Base-by-base conservation (phyloP, 2,888 invertebrate species). In the Acholoe squamosa region DNA sequence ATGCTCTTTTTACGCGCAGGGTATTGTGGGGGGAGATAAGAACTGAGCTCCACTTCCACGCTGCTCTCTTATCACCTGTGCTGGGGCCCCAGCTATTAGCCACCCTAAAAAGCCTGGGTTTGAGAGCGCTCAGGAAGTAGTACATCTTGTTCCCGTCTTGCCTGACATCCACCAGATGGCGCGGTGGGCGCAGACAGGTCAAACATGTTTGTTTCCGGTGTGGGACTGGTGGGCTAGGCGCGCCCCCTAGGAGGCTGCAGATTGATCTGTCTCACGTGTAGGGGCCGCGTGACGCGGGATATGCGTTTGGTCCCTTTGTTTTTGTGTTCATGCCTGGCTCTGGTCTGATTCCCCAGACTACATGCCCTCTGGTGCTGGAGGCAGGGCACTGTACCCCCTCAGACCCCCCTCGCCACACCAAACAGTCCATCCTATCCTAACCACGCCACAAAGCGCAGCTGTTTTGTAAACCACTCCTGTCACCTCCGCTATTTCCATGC, bases 91-190 rank as follows among this genome's bases (percentile, higher is more conserved):
- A 16, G 80, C 43, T 80, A 80, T 80, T 43, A n/a, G 80, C 34
- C 34, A 19, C 25, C 28, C 76, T n/a, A 76, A 76, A 43, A 33
- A 80, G 80, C 80, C 14, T n/a, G 76, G 61, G 76, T 28, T 80
- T 34, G 34, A n/a, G 34, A 22, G 43, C 19, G 80, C 14, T 12
- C 80, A 80, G 80, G 80, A 80, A 14, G 43, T 19, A 80, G 43
- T 80, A 80, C 80, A 80, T 80, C 80, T 80, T 80, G 80, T 80
- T 80, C 80, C 33, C 80, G 33, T 80, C 43, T 80, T 80, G 34
- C 16, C 34, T 43, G 80, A 80, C 80, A 43, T 34, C 80, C 80
- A 16, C 80, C 80, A 80, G 80, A 43, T 80, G 80, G 80, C 80
- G 34, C 80, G 34, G 33, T 33, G 33, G 80, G 80, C 43, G 80